Evolutionary conservation across 2,113 vertebrate species (phyloP).

Genomic region (Perca flavescens): DNA sequence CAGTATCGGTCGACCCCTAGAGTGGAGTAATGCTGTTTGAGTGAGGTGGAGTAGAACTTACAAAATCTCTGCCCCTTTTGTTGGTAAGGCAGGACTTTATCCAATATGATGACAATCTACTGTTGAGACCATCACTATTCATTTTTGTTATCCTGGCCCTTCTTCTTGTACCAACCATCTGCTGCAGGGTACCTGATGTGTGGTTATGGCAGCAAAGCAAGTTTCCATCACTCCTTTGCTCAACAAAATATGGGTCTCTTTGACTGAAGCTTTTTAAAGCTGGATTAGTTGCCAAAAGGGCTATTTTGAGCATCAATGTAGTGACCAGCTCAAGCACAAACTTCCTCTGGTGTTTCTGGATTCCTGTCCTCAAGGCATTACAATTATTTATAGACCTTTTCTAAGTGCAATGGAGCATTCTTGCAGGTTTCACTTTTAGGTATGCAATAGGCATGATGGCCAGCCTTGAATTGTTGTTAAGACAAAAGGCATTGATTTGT

Average conservation of each 20-base stretch:
- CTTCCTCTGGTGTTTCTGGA: neutral
- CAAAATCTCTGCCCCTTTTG: neutral
- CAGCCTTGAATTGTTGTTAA: neutral
- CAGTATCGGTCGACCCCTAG: too few relatives aligned
- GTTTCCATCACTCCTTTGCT: conserved; percentile 2
- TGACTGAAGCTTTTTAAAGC: neutral
- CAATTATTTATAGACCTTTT: neutral
- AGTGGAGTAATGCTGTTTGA: too few relatives aligned
- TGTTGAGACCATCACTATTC: conserved; percentile 1
- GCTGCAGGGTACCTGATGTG: neutral
- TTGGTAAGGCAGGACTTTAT: neutral
- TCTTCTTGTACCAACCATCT: neutral
- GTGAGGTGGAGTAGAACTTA: neutral
- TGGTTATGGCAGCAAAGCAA: conserved; percentile 1
- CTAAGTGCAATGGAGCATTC: neutral
- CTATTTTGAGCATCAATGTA: neutral
- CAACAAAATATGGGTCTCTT: neutral
- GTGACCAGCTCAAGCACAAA: conserved; percentile 16
- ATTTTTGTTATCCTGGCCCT: neutral
- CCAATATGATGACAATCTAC: neutral
- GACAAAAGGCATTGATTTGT: neutral
- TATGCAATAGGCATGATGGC: neutral
- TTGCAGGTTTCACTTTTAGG: neutral
- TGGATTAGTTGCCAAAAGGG: neutral
- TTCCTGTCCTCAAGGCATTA: neutral